phyloP scores from a whole-genome alignment of 2,113 vertebrate species.

The Henicopernis longicauda region DNA sequence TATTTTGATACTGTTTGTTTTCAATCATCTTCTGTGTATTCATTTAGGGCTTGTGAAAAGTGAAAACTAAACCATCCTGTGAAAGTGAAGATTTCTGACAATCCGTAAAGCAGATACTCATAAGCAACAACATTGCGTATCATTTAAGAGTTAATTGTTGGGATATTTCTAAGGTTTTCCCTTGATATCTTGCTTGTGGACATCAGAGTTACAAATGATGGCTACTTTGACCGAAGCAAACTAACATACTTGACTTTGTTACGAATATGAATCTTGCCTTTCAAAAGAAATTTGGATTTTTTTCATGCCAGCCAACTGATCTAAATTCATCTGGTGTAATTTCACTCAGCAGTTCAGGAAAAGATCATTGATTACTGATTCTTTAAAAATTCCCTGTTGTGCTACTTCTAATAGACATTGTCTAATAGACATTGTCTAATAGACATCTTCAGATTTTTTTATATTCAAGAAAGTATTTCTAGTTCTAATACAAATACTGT shows the following conservation, averaged over 20 bases:
- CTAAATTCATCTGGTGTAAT: not conserved
- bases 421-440: not conserved
- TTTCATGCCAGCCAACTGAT: not conserved
- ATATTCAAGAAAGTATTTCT: not conserved
- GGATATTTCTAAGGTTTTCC: not conserved
- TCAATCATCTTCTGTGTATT: not conserved
- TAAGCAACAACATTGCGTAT: not conserved
- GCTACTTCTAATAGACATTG: not conserved
- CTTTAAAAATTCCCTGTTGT: constrained; percentile 1
- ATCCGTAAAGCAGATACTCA: not conserved
- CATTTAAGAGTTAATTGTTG: not conserved
- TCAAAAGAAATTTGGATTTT: not conserved
- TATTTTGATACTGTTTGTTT: not conserved
- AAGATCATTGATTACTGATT: constrained; percentile 13
- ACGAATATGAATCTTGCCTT: too few relatives aligned
- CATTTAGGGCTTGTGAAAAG: not conserved
- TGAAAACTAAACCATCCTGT: not conserved
- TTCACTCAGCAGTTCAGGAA: not conserved
- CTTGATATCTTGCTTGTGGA: not conserved
- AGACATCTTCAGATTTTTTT: not conserved
- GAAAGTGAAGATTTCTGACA: not conserved
- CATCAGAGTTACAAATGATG: not conserved
- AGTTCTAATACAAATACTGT: not conserved
- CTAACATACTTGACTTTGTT: not conserved
- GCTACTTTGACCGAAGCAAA: not conserved